Conservation (phyloP, 1,140 invertebrate genomes). For the Ostrea denselamellosa region DNA sequence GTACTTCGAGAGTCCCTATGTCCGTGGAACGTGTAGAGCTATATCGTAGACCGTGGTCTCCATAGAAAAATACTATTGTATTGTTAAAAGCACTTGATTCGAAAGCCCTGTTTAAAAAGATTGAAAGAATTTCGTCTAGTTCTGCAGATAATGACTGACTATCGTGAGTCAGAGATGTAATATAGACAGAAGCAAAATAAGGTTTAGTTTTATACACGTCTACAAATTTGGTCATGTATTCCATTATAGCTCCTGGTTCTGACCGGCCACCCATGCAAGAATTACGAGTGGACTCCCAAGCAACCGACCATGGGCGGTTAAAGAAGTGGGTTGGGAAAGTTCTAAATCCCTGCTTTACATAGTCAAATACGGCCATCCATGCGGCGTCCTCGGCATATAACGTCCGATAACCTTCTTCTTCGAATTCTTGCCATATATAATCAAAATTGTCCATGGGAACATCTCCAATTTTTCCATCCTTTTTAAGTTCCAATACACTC, state of each 20-base stretch:
- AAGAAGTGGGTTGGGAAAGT: slow-evolving; percentile 79
- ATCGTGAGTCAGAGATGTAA: slow-evolving; percentile 77
- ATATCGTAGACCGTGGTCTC: slow-evolving; percentile 95
- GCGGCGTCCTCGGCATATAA: slow-evolving; percentile 80
- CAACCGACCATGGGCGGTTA: slow-evolving; percentile 71
- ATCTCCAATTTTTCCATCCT: slow-evolving; percentile 69
- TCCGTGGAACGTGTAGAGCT: slow-evolving; percentile 88
- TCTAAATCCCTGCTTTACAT: slow-evolving; percentile 78
- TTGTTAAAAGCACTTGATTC: slow-evolving; percentile 76
- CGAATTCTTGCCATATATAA: slow-evolving; percentile 81
- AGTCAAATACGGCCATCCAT: slow-evolving; percentile 80
- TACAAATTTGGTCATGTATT: slow-evolving; percentile 72
- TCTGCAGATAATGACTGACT: slow-evolving; percentile 65
- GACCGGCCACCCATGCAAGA: slow-evolving; percentile 70
- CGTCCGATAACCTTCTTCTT: slow-evolving; percentile 79
- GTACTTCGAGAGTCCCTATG: slow-evolving; percentile 91
- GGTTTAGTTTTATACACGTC: slow-evolving; percentile 63
- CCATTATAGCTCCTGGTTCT: slow-evolving; percentile 74
- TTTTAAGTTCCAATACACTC: slow-evolving; percentile 75
- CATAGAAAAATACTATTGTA: slow-evolving; percentile 87
- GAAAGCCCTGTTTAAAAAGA: slow-evolving; percentile 71
- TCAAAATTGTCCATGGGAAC: slow-evolving; percentile 77
- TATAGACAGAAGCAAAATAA: slow-evolving; percentile 77
- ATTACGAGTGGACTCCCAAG: slow-evolving; percentile 70
- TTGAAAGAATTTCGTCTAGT: slow-evolving; percentile 70